Base-by-base conservation (phyloP, 2,113 vertebrate species). In the Aldabrachelys gigantea region DNA sequence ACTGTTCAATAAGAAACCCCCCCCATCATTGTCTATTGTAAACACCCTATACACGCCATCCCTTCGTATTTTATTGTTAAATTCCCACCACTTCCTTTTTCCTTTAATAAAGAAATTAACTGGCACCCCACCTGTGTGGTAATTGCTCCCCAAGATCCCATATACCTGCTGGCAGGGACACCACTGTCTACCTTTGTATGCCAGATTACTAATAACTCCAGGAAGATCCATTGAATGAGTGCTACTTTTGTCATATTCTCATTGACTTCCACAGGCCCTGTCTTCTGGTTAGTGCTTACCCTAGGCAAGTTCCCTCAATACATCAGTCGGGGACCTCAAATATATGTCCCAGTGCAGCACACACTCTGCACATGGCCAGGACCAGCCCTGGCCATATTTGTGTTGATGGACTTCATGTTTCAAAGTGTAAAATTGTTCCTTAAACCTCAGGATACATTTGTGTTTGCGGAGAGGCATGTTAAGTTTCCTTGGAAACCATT, bases 401-500 rank as follows among this genome's bases (percentile, higher is more conserved):
- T 62, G 57, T 49, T 22, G 53, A 35, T 49, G 13, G 19, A 69
- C 29, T 56, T 95, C 16, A 5, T 90, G 6, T 78, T 56, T 88
- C n/a, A 54, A 87, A 81, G 81, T 65, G 35, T 78, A 17, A 52
- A 85, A 78, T 69, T 9, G 5, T 5, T 65, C 47, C 80, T 25
- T 41, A 87, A 76, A 57, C 50, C 49, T 35, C 11, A 19, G 24
- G 2, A 69, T 86, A 84, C 9, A 57, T 52, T 91, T 72, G 76
- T 84, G 76, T 91, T 82, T 88, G 10, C 21, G 41, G 54, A 84
- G 11, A 35, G 56, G 4, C n/a, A 53, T 69, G 29, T 69, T 57
- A 86, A 59, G 57, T 86, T 91, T 92, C 62, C 88, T 81, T 89
- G 88, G 95, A 92, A 92, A 89, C 79, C 27, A 84, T 49, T 44